phyloP scores from a whole-genome alignment of 2,888 invertebrate species.

The Amphimallon solstitiale region DNA sequence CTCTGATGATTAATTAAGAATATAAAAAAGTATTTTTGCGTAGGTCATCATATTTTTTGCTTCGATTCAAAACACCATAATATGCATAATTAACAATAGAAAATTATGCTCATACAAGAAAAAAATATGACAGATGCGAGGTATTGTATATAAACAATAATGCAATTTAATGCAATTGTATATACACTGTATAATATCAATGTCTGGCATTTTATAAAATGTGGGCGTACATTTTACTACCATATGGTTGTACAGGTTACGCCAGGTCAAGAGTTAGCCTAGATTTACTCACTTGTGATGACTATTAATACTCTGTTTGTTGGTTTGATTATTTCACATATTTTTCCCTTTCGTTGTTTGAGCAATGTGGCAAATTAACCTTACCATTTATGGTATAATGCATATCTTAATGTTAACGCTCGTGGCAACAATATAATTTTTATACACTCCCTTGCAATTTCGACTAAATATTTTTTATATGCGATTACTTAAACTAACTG shows the following conservation, averaged over 20 bases:
- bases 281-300: conserved; percentile 44
- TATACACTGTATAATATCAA: not conserved
- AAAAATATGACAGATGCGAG: conserved; percentile 4
- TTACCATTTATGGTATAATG: conserved; percentile 5
- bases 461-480: not conserved
- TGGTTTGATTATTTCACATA: conserved; percentile 19
- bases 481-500: not conserved
- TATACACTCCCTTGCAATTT: not conserved
- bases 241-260: conserved; percentile 46
- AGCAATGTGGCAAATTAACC: conserved; percentile 6
- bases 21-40: too few relatives aligned
- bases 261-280: conserved; percentile 48
- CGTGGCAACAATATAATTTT: conserved; percentile 6
- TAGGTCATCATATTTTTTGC: too few relatives aligned
- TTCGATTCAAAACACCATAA: too few relatives aligned
- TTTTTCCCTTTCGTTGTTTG: conserved; percentile 1
- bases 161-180: not conserved
- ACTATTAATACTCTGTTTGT: conserved; percentile 32
- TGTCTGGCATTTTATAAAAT: conserved; percentile 30
- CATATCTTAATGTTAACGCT: not conserved
- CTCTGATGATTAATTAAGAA: too few relatives aligned
- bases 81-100: not conserved
- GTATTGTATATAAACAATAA: conserved; percentile 20
- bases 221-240: conserved; percentile 35
- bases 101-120: not conserved